Percentiles rank a stretch among this genome's conserved stretches.
Conservation (phyloP, 2,888 invertebrate species). For the Hypomecis punctinalis region DNA sequence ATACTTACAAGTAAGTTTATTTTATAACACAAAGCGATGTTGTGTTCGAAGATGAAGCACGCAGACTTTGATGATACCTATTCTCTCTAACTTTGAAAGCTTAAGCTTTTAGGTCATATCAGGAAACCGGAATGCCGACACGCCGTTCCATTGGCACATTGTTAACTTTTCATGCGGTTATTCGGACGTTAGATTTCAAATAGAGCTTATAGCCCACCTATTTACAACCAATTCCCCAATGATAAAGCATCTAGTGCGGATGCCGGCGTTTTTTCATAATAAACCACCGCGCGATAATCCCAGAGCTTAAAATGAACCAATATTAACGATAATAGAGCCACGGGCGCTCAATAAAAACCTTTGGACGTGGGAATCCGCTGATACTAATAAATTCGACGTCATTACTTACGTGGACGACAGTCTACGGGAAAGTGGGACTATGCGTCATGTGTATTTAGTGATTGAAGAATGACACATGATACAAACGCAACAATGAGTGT, state of each 20-base stretch:
- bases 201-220: neutral
- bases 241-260: constrained; percentile 17
- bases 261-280: constrained; percentile 20
- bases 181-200: neutral
- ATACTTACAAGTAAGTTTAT: no score
- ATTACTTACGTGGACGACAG: constrained; percentile 27
- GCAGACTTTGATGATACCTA: no score
- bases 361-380: constrained; percentile 15
- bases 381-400: constrained; percentile 21
- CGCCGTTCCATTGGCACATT: no score
- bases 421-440: neutral
- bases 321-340: constrained; percentile 30
- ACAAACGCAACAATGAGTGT: no score
- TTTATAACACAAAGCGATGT: no score
- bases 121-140: no score
- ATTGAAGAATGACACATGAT: no score
- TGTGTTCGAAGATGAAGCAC: no score
- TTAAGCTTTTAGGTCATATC: no score
- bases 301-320: constrained; percentile 28
- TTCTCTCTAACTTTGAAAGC: no score
- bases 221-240: constrained; percentile 9
- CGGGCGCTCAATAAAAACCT: constrained; percentile 19
- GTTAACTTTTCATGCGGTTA: no score
- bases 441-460: constrained; percentile 1
- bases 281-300: constrained; percentile 21